A percentile compares a stretch with the other conserved stretches of the same genome.
phyloP scores from a whole-genome alignment of 92 coral and sea anemone species.

The Heliopora coerulea region DNA sequence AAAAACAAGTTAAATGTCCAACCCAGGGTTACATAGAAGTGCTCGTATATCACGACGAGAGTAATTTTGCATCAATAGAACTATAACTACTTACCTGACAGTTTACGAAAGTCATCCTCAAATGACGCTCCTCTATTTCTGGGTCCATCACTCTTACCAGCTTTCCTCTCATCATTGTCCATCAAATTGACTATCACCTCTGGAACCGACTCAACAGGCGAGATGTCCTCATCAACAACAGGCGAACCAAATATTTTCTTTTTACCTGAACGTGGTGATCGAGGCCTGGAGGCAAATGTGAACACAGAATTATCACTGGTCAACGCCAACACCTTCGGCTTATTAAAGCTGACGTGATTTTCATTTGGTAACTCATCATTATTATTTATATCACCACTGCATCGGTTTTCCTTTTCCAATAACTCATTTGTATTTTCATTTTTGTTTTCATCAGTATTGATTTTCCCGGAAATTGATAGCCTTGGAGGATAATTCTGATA shows the following conservation, averaged over 20 bases:
- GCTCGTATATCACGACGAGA: too few relatives aligned
- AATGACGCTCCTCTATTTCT: constrained; percentile 72
- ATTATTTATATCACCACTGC: constrained; percentile 4
- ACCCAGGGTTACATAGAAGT: too few relatives aligned
- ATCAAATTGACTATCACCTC: constrained; percentile 48
- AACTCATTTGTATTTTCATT: not conserved
- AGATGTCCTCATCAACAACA: not conserved
- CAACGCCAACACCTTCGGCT: constrained; percentile 44
- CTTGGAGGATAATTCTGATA: too few relatives aligned
- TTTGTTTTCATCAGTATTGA: not conserved
- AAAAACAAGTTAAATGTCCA: too few relatives aligned
- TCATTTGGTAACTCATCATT: not conserved
- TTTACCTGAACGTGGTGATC: constrained; percentile 82
- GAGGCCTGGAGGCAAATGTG: constrained; percentile 89
- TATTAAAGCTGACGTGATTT: not conserved
- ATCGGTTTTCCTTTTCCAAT: not conserved
- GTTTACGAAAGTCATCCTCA: constrained; percentile 78
- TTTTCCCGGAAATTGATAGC: not conserved
- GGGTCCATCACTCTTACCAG: constrained; percentile 23
- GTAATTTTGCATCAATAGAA: too few relatives aligned
- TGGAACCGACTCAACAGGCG: constrained; percentile 61
- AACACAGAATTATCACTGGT: constrained; percentile 56
- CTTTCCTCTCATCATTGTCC: constrained; percentile 39
- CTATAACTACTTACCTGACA: constrained; percentile 83
- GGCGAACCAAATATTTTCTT: constrained; percentile 50